These are phyloP conservation scores for Spicauda simplicius DNA, from an alignment of 2,888 invertebrate genomes.

Conservation along the genomic window DNA sequence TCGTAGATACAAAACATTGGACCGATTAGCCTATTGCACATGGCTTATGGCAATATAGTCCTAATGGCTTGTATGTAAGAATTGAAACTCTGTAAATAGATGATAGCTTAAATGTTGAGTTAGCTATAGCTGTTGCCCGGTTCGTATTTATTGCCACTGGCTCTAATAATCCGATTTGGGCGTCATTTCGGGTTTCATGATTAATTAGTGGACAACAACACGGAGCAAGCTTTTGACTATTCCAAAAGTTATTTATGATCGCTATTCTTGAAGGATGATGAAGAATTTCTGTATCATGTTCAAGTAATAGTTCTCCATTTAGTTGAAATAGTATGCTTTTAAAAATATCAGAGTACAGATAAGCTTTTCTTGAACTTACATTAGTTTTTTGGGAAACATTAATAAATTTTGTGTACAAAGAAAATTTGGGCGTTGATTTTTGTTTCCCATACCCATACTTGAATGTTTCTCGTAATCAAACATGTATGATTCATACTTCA, in stretches of 20 bases:
- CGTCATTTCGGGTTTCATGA: constrained; percentile 58
- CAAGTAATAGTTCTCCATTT: constrained; percentile 9
- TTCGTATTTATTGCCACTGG: constrained; percentile 54
- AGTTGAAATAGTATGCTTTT: neutral
- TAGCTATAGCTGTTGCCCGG: constrained; percentile 28
- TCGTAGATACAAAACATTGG: constrained; percentile 42
- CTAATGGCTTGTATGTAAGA: constrained; percentile 9
- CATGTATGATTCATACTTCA: constrained; percentile 25
- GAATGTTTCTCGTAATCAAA: constrained; percentile 17
- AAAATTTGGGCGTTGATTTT: neutral
- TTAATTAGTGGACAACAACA: constrained; percentile 60
- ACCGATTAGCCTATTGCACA: constrained; percentile 22
- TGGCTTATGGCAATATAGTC: constrained; percentile 37
- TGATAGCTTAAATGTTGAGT: constrained; percentile 11
- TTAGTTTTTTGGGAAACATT: neutral
- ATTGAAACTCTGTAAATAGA: constrained; percentile 6
- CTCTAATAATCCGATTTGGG: constrained; percentile 63
- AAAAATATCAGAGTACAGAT: constrained; percentile 4
- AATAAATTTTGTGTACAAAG: no score
- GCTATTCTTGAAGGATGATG: constrained; percentile 28
- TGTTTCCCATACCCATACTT: constrained; percentile 12
- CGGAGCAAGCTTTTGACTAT: constrained; percentile 36
- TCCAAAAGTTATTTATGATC: constrained; percentile 45
- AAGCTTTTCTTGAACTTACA: neutral
- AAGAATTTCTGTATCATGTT: constrained; percentile 30